These are phyloP conservation scores for Volucella zonaria DNA, from an alignment of 2,888 invertebrate genomes.

Conservation along the genomic window DNA sequence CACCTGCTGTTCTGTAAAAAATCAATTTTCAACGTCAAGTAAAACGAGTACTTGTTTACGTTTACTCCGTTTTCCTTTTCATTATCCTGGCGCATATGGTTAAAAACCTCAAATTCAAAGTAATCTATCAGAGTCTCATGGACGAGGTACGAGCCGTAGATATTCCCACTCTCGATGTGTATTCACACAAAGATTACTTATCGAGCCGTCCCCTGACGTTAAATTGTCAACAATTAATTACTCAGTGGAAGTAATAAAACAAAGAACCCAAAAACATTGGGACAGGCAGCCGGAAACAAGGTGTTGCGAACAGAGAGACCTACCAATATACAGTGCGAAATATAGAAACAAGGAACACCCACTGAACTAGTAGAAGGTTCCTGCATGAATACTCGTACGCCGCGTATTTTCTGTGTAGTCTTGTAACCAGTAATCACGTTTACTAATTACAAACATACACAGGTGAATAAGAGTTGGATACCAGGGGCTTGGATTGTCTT, in stretches of 20 bases:
- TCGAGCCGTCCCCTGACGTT: constrained; percentile 63
- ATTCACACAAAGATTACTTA: constrained; percentile 59
- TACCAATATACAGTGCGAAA: no score
- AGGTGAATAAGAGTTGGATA: neutral
- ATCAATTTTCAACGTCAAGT: constrained; percentile 40
- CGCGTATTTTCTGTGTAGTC: constrained; percentile 38
- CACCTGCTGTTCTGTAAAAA: constrained; percentile 65
- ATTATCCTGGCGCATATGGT: constrained; percentile 40
- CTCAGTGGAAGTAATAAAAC: constrained; percentile 64
- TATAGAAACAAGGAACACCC: no score
- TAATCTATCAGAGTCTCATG: constrained; percentile 62
- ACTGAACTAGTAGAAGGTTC: no score
- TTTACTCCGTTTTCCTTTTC: constrained; percentile 29
- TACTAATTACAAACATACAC: constrained; percentile 64
- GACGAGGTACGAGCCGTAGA: neutral
- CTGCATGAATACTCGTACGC: neutral
- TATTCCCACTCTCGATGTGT: neutral
- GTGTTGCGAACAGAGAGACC: neutral
- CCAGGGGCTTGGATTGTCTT: constrained; percentile 12
- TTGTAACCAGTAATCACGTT: constrained; percentile 63
- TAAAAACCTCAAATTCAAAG: constrained; percentile 46
- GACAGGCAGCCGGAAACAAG: constrained; percentile 1
- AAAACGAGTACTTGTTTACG: no score
- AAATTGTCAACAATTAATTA: constrained; percentile 73
- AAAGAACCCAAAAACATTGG: constrained; percentile 50